Conservation (phyloP, 2,113 vertebrate genomes). For the Mesoclemmys tuberculata region DNA sequence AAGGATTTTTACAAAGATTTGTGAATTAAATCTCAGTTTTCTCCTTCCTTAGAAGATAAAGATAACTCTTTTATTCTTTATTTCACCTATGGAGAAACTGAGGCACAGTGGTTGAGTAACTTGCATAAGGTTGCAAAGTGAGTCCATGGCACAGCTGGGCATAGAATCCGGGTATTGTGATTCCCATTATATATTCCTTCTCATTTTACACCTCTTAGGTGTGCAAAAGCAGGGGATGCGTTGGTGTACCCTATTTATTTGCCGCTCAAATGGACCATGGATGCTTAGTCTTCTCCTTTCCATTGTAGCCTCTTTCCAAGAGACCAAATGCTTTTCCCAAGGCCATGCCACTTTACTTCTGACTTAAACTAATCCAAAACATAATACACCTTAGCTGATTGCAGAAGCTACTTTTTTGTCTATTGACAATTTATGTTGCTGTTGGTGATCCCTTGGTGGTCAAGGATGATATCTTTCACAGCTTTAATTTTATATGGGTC, state of each 20-base stretch:
- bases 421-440: slow-evolving; percentile 31
- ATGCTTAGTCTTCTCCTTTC: not conserved
- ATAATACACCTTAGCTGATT: slow-evolving; percentile 23
- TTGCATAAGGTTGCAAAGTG: not conserved
- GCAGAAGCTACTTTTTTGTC: slow-evolving; percentile 11
- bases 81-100: not conserved
- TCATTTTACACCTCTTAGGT: not conserved
- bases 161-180: not conserved
- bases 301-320: not conserved
- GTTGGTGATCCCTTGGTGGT: too few relatives aligned
- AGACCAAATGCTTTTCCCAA: slow-evolving; percentile 8
- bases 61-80: not conserved
- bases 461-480: too few relatives aligned
- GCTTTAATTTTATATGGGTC: too few relatives aligned
- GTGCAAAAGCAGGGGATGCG: not conserved
- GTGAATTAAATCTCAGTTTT: not conserved
- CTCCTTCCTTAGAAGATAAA: not conserved
- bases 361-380: slow-evolving; percentile 20
- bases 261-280: not conserved
- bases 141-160: not conserved
- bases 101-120: not conserved
- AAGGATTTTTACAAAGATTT: not conserved
- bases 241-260: slow-evolving; percentile 6
- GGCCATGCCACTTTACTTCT: not conserved
- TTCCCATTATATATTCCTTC: not conserved